Evolutionary conservation across 2,113 vertebrate species (phyloP), one percentile per base, ranked within the genome.

Genomic region (Columba livia): DNA sequence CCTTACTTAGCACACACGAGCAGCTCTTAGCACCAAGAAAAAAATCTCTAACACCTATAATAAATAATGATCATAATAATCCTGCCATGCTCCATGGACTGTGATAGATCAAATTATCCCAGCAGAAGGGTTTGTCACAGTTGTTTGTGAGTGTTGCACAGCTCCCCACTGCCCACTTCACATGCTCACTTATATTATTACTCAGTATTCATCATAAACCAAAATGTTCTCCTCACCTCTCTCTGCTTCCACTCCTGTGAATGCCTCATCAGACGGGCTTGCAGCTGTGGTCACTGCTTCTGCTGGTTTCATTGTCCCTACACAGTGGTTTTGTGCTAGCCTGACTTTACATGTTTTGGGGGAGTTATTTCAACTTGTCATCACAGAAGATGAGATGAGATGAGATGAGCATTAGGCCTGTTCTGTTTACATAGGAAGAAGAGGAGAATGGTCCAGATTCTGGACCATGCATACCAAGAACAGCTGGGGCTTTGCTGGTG

Each of bases 61-160:
- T 88, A 88, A 96, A 95, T 86, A 77, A 85, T 1, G 1, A 40
- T 86, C 4, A 4, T 61, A 19, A 80, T 61, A 91, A 94, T 74
- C 31, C 69, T 42, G 73, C 62, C 64, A 83, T 4, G 56, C 89
- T 87, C 67, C 79, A 56, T 44, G 82, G 77, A 47, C 72, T 23
- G 42, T 19, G 23, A 56, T 56, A 89, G 58, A 94, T 75, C 66
- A 90, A 85, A 83, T 96, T 88, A 87, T 47, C 38, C n/a, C 69
- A 7, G 69, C 47, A 12, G 85, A 90, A 61, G 48, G 87, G 34
- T n/a, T 85, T 93, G 83, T 66, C 77, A 8, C 86, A 71, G 82
- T 81, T 72, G 94, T 74, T 78, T 29, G 53, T n/a, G 31, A 90
- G 50, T 19, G 34, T 15, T 87, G 26, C 71, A 72, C 86, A 50